Evolutionary conservation across 2,888 invertebrate genomes (phyloP).

Genomic region (Erynnis tages): DNA sequence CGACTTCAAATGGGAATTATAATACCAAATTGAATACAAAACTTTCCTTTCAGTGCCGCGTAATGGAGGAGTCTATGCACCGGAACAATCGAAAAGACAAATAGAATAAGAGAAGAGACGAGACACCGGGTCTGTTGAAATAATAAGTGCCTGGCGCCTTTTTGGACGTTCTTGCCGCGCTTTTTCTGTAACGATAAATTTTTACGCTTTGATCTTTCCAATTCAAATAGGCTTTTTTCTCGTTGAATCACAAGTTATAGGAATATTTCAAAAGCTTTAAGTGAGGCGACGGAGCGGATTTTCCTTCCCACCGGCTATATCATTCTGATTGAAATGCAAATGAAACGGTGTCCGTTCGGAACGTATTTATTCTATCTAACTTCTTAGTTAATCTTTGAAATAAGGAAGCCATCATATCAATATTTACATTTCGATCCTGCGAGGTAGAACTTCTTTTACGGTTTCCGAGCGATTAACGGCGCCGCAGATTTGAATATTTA

Average conservation of each 20-base stretch:
- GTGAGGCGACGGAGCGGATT: constrained; percentile 76
- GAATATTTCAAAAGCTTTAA: constrained; percentile 80
- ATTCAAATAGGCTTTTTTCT: constrained; percentile 79
- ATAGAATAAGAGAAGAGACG: constrained; percentile 73
- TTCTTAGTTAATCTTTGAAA: constrained; percentile 62
- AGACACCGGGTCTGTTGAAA: constrained; percentile 76
- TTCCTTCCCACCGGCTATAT: constrained; percentile 76
- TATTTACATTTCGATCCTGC: constrained; percentile 29
- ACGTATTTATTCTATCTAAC: constrained; percentile 71
- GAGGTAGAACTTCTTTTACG: constrained; percentile 15
- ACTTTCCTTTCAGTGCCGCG: constrained; percentile 82
- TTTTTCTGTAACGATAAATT: constrained; percentile 76
- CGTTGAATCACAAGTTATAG: constrained; percentile 77
- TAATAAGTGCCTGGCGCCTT: constrained; percentile 79
- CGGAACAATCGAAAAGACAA: constrained; percentile 82
- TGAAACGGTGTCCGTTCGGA: constrained; percentile 73
- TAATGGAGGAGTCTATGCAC: constrained; percentile 81
- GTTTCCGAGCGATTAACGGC: constrained; percentile 13
- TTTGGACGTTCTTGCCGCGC: constrained; percentile 67
- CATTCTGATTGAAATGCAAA: constrained; percentile 79
- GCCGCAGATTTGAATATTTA: constrained; percentile 18
- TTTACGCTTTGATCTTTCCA: constrained; percentile 80
- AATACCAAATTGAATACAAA: constrained; percentile 83
- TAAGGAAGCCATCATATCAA: constrained; percentile 46
- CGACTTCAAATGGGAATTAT: constrained; percentile 82